phyloP scores from a whole-genome alignment of 1,140 invertebrate species.

The Ylistrum balloti region DNA sequence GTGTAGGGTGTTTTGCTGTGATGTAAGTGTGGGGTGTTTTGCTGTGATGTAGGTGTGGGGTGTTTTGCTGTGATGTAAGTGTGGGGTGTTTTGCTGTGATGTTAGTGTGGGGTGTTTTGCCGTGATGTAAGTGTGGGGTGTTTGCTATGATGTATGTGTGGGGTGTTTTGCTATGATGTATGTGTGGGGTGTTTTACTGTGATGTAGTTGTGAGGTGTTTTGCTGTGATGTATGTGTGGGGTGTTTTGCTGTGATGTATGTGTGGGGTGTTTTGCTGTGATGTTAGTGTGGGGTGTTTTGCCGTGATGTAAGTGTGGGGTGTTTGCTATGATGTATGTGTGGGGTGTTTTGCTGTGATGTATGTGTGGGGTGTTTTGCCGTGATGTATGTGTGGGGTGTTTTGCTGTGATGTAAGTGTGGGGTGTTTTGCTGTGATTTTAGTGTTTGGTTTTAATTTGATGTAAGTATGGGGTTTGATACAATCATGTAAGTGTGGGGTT shows the following conservation, averaged over 20 bases:
- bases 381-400: slow-evolving; percentile 1
- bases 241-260: neutral
- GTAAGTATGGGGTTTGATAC: neutral
- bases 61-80: neutral
- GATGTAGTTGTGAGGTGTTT: neutral
- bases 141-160: neutral
- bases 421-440: neutral
- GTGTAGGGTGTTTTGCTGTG: neutral
- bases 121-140: neutral
- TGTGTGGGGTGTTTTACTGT: neutral
- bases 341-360: neutral
- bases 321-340: neutral
- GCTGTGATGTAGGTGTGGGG: neutral
- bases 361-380: neutral
- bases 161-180: neutral
- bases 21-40: neutral
- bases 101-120: neutral
- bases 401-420: neutral
- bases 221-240: neutral
- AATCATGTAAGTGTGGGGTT: neutral
- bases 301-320: neutral
- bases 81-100: neutral
- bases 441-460: neutral
- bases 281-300: neutral
- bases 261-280: neutral